Base-by-base conservation (phyloP, 2,888 invertebrate species). In the Monochamus alternatus region DNA sequence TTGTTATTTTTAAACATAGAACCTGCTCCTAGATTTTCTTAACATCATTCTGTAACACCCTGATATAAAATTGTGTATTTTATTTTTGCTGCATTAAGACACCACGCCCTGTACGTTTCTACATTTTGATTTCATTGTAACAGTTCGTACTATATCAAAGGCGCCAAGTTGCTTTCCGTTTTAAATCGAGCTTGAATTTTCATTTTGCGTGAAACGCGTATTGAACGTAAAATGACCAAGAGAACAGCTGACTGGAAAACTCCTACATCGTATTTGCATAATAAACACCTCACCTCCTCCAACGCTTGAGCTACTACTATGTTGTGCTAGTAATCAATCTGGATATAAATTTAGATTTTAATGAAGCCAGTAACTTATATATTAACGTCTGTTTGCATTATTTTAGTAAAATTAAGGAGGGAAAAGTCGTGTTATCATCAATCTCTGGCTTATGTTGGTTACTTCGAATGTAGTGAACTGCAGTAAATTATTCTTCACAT, bases 351-450 rank as follows among this genome's bases (percentile, higher is more conserved):
- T 55, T 55, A 55, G 55, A 55, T 55, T 55, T 55, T 55, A 55
- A 55, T 55, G 55, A 55, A 55, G n/a, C 55, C 55, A 55, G 55
- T 47, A 47, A 47, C 10, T 47, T 47, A 47, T 47, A 47, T 12
- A 12, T 47, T 5, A 8, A 5, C 44, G 47, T 9, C 12, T 10
- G 47, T n/a, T n/a, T 12, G 55, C 14, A 55, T 55, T 55, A 55
- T 22, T 55, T 22, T n/a, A 55, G 55, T 22, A 55, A 55, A 55
- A 55, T 55, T 22, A 55, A n/a, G n/a, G 14, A 55, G 55, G 10
- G 55, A 55, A 22, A 55, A 14, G 55, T 55, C 55, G n/a, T 55
- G 55, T 55, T 55, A 55, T 55, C 55, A 55, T 55, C 10, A 55
- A 55, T 55, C 55, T 55, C 14, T 14, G 55, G 55, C 55, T 55